These are phyloP conservation scores for Drosophila tsacasi DNA, from an alignment of 1,140 invertebrate species.

Conservation along the genomic window DNA sequence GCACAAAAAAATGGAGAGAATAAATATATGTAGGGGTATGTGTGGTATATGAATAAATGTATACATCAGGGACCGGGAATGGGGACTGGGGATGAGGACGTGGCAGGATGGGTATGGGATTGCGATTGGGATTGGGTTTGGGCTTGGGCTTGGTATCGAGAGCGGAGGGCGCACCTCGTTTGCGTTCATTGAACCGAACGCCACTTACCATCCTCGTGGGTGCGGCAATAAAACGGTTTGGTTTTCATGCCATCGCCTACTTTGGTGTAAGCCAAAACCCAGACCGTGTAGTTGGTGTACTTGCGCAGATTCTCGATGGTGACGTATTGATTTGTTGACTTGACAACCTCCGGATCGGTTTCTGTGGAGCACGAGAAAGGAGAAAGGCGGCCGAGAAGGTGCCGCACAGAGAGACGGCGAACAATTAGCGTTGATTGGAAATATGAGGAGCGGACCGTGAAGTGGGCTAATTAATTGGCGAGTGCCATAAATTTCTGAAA, in stretches of 20 bases:
- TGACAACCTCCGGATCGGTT: slow-evolving; percentile 84
- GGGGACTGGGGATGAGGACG: not conserved
- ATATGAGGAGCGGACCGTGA: slow-evolving; percentile 56
- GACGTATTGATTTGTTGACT: slow-evolving; percentile 85
- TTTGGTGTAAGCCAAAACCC: slow-evolving; percentile 94
- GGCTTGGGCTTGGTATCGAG: not conserved
- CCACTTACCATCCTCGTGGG: slow-evolving; percentile 94
- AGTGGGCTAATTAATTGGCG: slow-evolving; percentile 58
- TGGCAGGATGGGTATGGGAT: not conserved
- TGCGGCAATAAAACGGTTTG: slow-evolving; percentile 93
- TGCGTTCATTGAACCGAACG: slow-evolving; percentile 78
- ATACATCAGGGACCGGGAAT: slow-evolving; percentile 33
- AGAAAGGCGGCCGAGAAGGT: slow-evolving; percentile 2
- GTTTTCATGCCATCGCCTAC: slow-evolving; percentile 95
- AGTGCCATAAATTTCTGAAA: slow-evolving; percentile 42
- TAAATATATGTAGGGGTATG: slow-evolving; percentile 42
- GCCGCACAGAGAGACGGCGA: slow-evolving; percentile 35
- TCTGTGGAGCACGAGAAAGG: slow-evolving; percentile 52
- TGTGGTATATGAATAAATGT: slow-evolving; percentile 58
- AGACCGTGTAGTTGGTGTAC: slow-evolving; percentile 97
- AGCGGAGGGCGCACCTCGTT: slow-evolving; percentile 56
- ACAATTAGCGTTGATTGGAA: slow-evolving; percentile 77
- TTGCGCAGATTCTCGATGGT: slow-evolving; percentile 87
- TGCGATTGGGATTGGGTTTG: not conserved
- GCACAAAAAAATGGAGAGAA: slow-evolving; percentile 13